Evolutionary conservation across 2,113 vertebrate species (phyloP), one percentile per base, ranked within the genome.

Genomic region (Variabilichromis moorii): DNA sequence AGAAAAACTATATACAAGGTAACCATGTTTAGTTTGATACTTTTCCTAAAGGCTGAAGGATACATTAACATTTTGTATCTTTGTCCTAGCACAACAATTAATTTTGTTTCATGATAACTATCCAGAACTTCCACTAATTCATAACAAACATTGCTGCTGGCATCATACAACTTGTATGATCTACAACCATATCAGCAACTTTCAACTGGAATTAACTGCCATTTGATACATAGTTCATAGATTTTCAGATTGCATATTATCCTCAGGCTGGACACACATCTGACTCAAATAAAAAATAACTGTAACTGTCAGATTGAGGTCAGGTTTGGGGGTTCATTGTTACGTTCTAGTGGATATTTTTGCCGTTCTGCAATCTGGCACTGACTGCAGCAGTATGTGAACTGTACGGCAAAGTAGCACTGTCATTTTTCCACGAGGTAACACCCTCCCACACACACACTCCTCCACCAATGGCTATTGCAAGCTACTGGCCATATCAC

Each of bases 401-500:
- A 89, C 81, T 79, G 45, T 90, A 80, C 11, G 2, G 83, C 54
- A 83, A 81, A 90, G 78, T 82, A 92, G 68, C 82, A 28, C 55
- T 88, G 85, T 93, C 81, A 88, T 80, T 85, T 80, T 80, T 82
- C 83, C 71, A 89, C 37, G 53, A 89, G 54, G 33, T 50, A 87
- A 89, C 89, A 83, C 79, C 78, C 53, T 35, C 83, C 68, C 14
- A 88, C 85, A 80, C 63, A 50, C 71, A 37, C 42, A 5, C 5
- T 31, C 55, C 50, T 84, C 59, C 71, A 81, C 82, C 85, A 47
- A 12, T 84, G 88, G 80, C 59, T 71, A 57, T 79, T 80, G 71
- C 2, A 8, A 92, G 88, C 86, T 89, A 81, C 85, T 80, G 89
- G 91, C 83, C 87, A 80, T 54, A 89, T 90, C 61, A 71, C 87